Evolutionary conservation across 2,888 invertebrate species (phyloP).

Genomic region (Muschampia plurimacula): DNA sequence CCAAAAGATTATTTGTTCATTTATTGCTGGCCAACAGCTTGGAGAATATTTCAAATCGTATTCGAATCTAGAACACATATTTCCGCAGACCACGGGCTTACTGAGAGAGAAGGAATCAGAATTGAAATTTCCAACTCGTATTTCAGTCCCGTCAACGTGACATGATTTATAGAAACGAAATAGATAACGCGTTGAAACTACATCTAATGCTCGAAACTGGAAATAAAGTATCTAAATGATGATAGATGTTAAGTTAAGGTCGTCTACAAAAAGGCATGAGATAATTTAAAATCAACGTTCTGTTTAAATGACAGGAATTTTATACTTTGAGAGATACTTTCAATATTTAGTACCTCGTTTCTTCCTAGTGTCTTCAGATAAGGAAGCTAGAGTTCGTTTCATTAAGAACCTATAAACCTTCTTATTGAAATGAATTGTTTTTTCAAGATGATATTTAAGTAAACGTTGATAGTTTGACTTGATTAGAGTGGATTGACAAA

Average conservation of each 20-base stretch:
- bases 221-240: not conserved
- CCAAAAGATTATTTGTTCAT: not conserved
- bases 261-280: not conserved
- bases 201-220: too few relatives aligned
- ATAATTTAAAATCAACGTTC: too few relatives aligned
- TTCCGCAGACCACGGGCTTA: slow-evolving; percentile 14
- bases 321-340: too few relatives aligned
- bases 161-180: slow-evolving; percentile 27
- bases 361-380: too few relatives aligned
- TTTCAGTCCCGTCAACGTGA: slow-evolving; percentile 7
- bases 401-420: too few relatives aligned
- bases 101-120: slow-evolving; percentile 19
- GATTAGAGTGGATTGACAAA: too few relatives aligned
- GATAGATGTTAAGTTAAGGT: not conserved
- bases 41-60: slow-evolving; percentile 18
- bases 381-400: too few relatives aligned
- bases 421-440: too few relatives aligned
- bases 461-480: too few relatives aligned
- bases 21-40: slow-evolving; percentile 9
- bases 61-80: slow-evolving; percentile 17
- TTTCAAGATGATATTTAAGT: too few relatives aligned
- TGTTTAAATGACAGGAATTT: too few relatives aligned
- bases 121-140: slow-evolving; percentile 29
- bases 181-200: not conserved
- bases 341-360: too few relatives aligned